Evolutionary conservation across 2,797 vertebrate species (phyloP).

Genomic region (Sternotherus odoratus): DNA sequence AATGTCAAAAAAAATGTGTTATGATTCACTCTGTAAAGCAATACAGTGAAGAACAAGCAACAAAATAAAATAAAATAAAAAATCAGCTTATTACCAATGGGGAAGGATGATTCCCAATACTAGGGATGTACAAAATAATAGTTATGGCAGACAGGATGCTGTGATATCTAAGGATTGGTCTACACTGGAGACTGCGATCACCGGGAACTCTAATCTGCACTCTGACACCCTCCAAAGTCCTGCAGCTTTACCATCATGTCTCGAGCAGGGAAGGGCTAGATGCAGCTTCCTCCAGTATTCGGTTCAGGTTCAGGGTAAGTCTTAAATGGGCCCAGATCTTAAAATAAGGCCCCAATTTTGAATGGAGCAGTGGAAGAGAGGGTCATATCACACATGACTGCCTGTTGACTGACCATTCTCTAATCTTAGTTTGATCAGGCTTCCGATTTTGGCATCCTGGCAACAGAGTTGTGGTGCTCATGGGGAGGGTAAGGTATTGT

Average conservation of each 20-base stretch:
- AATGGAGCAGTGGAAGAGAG: not conserved
- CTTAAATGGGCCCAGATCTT: not conserved
- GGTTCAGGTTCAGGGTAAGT: not conserved
- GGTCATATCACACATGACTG: not conserved
- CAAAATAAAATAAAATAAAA: not conserved
- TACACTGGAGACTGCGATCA: not conserved
- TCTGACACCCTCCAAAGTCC: not conserved
- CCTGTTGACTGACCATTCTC: not conserved
- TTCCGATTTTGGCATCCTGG: not conserved
- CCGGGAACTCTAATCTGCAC: not conserved
- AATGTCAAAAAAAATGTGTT: not conserved
- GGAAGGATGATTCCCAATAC: not conserved
- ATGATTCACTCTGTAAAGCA: not conserved
- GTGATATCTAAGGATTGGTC: accelerated
- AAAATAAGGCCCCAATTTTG: not conserved
- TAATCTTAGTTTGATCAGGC: not conserved
- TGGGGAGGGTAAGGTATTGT: not conserved
- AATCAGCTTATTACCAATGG: not conserved
- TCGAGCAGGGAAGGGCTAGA: not conserved
- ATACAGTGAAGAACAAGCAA: not conserved
- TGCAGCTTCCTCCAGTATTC: not conserved
- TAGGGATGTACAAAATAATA: not conserved
- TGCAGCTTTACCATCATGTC: not conserved
- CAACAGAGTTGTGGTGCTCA: not conserved
- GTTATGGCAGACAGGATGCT: not conserved